Evolutionary conservation across 2,113 vertebrate species (phyloP).

Genomic region (Nettapus auritus): DNA sequence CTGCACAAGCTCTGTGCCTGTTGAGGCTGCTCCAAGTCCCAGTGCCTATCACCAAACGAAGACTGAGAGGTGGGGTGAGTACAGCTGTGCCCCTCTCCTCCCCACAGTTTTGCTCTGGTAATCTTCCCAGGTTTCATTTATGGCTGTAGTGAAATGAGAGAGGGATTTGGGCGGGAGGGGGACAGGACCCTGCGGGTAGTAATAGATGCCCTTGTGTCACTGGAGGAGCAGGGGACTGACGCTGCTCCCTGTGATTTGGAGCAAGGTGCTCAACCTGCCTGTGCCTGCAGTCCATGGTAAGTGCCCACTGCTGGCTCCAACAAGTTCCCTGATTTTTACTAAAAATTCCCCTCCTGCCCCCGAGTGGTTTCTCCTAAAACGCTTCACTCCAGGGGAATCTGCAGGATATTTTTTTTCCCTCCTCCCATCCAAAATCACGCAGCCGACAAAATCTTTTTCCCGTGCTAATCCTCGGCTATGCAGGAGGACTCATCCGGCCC

Average conservation of each 20-base stretch:
- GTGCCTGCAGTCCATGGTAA: background rate
- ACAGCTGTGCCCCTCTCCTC: rapidly evolving
- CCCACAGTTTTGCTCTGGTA: rapidly evolving
- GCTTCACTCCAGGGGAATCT: background rate
- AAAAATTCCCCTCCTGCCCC: background rate
- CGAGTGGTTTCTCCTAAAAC: background rate
- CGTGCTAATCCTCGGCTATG: slow-evolving; percentile 44
- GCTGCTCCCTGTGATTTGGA: rapidly evolving
- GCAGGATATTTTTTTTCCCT: background rate
- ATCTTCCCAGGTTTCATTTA: background rate
- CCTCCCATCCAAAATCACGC: slow-evolving; percentile 6
- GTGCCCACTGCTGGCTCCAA: rapidly evolving
- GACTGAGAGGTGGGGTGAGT: rapidly evolving
- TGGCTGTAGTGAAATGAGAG: background rate
- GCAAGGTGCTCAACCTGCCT: background rate
- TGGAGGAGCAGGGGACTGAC: rapidly evolving
- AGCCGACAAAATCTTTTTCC: slow-evolving; percentile 52
- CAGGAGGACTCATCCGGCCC: background rate
- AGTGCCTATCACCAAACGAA: rapidly evolving
- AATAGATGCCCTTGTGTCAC: background rate
- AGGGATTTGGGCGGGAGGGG: background rate
- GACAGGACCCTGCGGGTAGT: background rate
- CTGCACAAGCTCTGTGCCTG: no score
- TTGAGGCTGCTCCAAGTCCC: background rate
- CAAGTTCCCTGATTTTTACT: background rate